Base-by-base conservation (phyloP, 2,888 invertebrate species). In the Magallana nippona region DNA sequence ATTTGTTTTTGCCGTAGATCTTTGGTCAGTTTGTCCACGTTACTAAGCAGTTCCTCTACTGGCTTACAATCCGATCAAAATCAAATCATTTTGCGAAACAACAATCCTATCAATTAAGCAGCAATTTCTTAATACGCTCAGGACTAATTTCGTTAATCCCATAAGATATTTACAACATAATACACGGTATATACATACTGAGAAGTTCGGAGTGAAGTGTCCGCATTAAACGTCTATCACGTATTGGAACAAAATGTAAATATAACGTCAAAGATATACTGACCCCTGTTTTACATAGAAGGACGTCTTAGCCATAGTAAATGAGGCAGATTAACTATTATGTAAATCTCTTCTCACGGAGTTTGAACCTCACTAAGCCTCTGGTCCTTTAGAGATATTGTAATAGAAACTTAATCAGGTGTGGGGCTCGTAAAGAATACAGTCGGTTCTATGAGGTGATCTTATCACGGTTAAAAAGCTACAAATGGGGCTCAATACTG, bases 381-480 rank as follows among this genome's bases (percentile, higher is more conserved):
- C 71, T 71, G 71, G 71, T 27, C 71, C 71, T 71, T 32, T 15
- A 71, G 11, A 71, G 27, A 71, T 71, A 71, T 15, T 71, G 71
- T 27, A 71, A 71, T 27, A 71, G 71, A 71, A 71, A 71, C 71
- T 71, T 27, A 71, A 71, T 71, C 71, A 71, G 71, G 22, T 71
- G 71, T 71, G 27, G 71, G 71, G 71, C 71, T 71, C 22, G 27
- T 71, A 71, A 71, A 71, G 71, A 71, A 71, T 71, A 71, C 32
- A 71, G 13, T 15, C 22, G 71, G 71, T 71, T 71, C 71, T 71
- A 71, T 71, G 32, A 22, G 10, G 27, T 27, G 71, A 71, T 71
- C 71, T 71, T 71, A 71, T 71, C 71, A 15, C 71, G 22, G 71
- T 71, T 71, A 71, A 71, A 71, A 71, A 71, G 71, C 71, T 71